A percentile compares a stretch with the other conserved stretches of the same genome.
phyloP scores from a whole-genome alignment of 1,140 invertebrate species.

The Idris sp. region DNA sequence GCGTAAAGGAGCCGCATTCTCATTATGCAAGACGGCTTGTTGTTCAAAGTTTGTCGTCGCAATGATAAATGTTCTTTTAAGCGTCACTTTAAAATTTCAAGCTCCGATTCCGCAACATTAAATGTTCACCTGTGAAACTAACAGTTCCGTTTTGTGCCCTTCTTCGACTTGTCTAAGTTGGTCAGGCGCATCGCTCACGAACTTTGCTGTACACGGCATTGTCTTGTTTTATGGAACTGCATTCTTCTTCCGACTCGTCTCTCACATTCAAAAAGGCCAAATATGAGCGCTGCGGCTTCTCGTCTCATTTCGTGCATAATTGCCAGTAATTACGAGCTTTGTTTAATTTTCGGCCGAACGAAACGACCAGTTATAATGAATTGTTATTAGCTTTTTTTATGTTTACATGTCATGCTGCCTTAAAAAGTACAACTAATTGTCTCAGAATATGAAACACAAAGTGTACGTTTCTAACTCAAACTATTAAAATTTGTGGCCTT shows the following conservation, averaged over 20 bases:
- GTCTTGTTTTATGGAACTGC: constrained; percentile 31
- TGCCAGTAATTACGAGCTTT: constrained; percentile 41
- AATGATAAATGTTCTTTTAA: constrained; percentile 56
- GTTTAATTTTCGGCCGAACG: constrained; percentile 53
- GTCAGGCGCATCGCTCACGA: constrained; percentile 48
- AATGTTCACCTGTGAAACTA: constrained; percentile 40
- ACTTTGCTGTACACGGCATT: constrained; percentile 46
- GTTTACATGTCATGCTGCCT: constrained; percentile 37
- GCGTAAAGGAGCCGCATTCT: constrained; percentile 21
- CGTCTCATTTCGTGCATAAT: constrained; percentile 51
- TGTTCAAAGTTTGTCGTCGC: constrained; percentile 45
- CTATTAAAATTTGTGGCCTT: constrained; percentile 38
- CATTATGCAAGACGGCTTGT: constrained; percentile 42
- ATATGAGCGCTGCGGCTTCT: constrained; percentile 31
- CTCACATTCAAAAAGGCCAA: constrained; percentile 18
- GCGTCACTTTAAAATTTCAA: constrained; percentile 52
- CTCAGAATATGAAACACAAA: constrained; percentile 15
- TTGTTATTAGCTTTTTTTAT: constrained; percentile 53
- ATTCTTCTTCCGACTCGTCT: constrained; percentile 29
- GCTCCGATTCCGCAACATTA: constrained; percentile 47
- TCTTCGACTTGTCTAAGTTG: constrained; percentile 35
- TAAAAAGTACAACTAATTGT: constrained; percentile 41
- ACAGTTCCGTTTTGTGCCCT: constrained; percentile 23
- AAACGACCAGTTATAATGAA: constrained; percentile 53
- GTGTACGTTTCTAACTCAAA: constrained; percentile 35